These are phyloP conservation scores for Cryptoblepharus egeriae DNA, from an alignment of 2,797 vertebrate species.

Conservation along the genomic window DNA sequence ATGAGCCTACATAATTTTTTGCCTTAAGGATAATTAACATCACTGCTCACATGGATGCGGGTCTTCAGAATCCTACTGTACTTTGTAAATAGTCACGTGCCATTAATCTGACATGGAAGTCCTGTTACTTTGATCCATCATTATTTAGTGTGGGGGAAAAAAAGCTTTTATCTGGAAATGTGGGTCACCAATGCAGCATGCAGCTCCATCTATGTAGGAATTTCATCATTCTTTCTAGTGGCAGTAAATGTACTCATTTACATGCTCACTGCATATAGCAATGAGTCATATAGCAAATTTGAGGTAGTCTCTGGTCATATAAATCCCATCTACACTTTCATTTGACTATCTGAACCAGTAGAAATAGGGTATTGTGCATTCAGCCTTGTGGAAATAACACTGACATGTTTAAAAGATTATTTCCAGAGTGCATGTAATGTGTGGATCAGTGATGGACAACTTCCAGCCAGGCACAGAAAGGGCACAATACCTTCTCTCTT, in stretches of 20 bases:
- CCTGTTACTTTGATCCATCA: conserved; percentile 9
- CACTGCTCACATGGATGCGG: too few species aligned
- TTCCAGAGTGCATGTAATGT: too few species aligned
- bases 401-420: not conserved
- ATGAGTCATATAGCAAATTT: conserved; percentile 1
- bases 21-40: conserved; percentile 9
- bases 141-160: not conserved
- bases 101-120: not conserved
- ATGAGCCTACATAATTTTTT: too few species aligned
- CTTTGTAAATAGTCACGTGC: conserved; percentile 3
- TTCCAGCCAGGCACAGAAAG: too few species aligned
- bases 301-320: not conserved
- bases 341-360: not conserved
- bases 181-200: not conserved
- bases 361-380: not conserved
- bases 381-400: not conserved
- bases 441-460: too few species aligned
- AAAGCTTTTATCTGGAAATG: not conserved
- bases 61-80: conserved; percentile 45
- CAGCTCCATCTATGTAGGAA: not conserved
- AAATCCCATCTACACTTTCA: not conserved
- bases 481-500: too few species aligned
- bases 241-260: not conserved
- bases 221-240: not conserved
- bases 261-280: not conserved